Evolutionary conservation across 2,797 vertebrate species (phyloP).

Genomic region (Pelochelys cantorii): DNA sequence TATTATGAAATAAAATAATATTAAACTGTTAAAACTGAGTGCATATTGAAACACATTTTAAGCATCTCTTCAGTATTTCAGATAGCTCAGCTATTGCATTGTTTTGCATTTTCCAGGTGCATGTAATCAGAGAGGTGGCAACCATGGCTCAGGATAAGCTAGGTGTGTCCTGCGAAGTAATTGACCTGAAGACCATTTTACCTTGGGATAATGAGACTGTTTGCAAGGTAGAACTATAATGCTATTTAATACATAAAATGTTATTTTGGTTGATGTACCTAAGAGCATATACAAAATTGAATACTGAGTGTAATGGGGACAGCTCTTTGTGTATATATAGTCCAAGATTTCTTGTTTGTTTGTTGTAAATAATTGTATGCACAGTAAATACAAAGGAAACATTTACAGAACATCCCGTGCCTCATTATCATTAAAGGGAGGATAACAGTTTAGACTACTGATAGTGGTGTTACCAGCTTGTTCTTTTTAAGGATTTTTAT

Average conservation of each 20-base stretch:
- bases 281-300: neutral
- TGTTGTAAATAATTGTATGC: neutral
- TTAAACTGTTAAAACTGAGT: neutral
- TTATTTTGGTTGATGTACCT: neutral
- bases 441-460: neutral
- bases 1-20: neutral
- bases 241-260: neutral
- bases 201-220: constrained; percentile 96
- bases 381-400: neutral
- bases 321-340: neutral
- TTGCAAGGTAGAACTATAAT: constrained; percentile 88
- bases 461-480: neutral
- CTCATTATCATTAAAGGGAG: neutral
- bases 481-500: neutral
- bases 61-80: neutral
- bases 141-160: constrained; percentile 96
- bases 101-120: constrained; percentile 83
- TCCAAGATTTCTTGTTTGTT: neutral
- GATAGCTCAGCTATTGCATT: neutral
- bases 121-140: constrained; percentile 95
- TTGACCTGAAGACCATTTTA: constrained; percentile 95
- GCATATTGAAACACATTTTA: neutral
- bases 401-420: neutral
- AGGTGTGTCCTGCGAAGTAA: constrained; percentile 97
- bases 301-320: neutral